Evolutionary conservation across 2,888 invertebrate species (phyloP).

Genomic region (Teinopalpus imperialis): DNA sequence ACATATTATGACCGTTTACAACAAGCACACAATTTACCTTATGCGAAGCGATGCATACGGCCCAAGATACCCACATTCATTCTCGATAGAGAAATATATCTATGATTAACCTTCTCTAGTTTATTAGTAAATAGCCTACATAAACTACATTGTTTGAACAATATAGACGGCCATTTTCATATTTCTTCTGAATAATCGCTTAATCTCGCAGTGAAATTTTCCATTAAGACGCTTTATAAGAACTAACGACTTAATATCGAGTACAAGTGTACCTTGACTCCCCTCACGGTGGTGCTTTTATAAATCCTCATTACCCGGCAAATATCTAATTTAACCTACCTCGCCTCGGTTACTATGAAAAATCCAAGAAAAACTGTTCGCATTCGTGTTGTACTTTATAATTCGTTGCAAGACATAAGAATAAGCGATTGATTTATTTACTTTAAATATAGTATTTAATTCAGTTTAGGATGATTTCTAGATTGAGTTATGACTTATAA

Average conservation of each 20-base stretch:
- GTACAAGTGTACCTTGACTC: conserved; percentile 36
- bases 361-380: conserved; percentile 57
- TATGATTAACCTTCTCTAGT: too few species aligned
- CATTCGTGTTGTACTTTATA: conserved; percentile 42
- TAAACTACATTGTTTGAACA: not conserved
- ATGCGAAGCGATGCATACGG: too few species aligned
- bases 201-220: conserved; percentile 16
- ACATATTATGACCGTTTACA: too few species aligned
- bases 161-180: not conserved
- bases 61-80: too few species aligned
- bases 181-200: conserved; percentile 12
- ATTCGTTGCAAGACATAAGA: conserved; percentile 32
- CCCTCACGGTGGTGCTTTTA: conserved; percentile 41
- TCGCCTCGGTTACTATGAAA: conserved; percentile 52
- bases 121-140: too few species aligned
- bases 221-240: conserved; percentile 37
- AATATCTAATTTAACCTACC: conserved; percentile 65
- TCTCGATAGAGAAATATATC: too few species aligned
- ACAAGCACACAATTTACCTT: too few species aligned
- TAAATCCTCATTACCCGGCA: conserved; percentile 62
- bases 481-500: too few species aligned
- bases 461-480: too few species aligned
- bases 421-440: conserved; percentile 26
- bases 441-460: not conserved
- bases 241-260: conserved; percentile 58